Evolutionary conservation across 1,140 invertebrate species (phyloP).

Genomic region (Neodiprion pinetum): DNA sequence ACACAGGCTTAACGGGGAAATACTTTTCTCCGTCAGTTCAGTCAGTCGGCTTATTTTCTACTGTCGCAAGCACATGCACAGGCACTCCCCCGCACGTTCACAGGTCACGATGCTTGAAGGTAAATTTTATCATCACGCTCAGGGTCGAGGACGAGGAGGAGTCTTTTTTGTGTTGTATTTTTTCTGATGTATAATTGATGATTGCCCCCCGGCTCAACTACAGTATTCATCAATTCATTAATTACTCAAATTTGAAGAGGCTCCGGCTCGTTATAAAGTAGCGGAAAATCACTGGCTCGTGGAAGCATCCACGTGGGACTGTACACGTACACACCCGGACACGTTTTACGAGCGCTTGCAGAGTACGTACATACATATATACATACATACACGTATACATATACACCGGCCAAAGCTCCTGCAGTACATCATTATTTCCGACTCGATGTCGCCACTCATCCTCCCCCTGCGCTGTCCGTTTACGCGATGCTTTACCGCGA

Average conservation of each 20-base stretch:
- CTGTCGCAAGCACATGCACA: no score
- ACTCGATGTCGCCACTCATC: not conserved
- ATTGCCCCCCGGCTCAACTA: not conserved
- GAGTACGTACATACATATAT: not conserved
- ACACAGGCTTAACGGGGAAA: no score
- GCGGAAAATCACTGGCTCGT: not conserved
- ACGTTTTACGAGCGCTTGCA: not conserved
- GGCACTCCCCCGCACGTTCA: no score
- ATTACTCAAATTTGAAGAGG: not conserved
- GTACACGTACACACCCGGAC: not conserved
- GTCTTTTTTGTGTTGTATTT: no score
- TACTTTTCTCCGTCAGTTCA: no score
- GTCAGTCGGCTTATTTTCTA: no score
- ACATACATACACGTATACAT: not conserved
- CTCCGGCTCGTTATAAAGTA: not conserved
- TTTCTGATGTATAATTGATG: no score
- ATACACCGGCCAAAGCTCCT: not conserved
- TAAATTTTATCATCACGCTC: no score
- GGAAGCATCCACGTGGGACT: not conserved
- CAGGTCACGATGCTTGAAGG: no score
- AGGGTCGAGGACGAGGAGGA: no score
- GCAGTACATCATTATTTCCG: not conserved
- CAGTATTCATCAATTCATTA: not conserved
- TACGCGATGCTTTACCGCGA: not conserved
- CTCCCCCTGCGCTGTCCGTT: not conserved